Evolutionary conservation across 2,113 vertebrate genomes (phyloP).

Genomic region (Herpetotheres cachinnans): DNA sequence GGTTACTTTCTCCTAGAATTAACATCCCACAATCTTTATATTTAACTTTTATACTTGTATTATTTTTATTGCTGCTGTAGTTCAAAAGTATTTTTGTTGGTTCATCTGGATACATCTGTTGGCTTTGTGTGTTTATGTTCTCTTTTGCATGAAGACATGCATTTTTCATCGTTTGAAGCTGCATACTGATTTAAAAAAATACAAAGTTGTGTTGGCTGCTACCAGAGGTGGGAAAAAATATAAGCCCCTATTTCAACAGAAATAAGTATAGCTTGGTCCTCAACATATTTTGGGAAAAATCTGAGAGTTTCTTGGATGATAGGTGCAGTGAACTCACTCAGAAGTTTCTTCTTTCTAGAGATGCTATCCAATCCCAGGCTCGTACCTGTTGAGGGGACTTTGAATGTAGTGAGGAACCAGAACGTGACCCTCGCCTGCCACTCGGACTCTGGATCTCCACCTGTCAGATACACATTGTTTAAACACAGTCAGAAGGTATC

Average conservation of each 20-base stretch:
- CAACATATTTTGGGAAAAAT: neutral
- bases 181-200: neutral
- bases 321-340: neutral
- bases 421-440: conserved; percentile 58
- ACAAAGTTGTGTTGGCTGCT: neutral
- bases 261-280: neutral
- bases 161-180: neutral
- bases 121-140: neutral
- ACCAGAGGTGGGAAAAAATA: neutral
- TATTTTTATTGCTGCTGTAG: neutral
- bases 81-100: neutral
- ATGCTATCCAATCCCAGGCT: conserved; percentile 7
- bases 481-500: neutral
- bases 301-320: neutral
- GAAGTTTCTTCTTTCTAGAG: conserved; percentile 9
- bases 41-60: neutral
- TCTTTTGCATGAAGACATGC: neutral
- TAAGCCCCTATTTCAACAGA: neutral
- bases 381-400: neutral
- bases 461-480: conserved; percentile 64
- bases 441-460: neutral
- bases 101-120: neutral
- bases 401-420: conserved; percentile 22
- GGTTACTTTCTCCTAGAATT: neutral
- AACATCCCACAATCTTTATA: neutral